Evolutionary conservation across 2,797 vertebrate genomes (phyloP).

Genomic region (Darevskia nairensis): DNA sequence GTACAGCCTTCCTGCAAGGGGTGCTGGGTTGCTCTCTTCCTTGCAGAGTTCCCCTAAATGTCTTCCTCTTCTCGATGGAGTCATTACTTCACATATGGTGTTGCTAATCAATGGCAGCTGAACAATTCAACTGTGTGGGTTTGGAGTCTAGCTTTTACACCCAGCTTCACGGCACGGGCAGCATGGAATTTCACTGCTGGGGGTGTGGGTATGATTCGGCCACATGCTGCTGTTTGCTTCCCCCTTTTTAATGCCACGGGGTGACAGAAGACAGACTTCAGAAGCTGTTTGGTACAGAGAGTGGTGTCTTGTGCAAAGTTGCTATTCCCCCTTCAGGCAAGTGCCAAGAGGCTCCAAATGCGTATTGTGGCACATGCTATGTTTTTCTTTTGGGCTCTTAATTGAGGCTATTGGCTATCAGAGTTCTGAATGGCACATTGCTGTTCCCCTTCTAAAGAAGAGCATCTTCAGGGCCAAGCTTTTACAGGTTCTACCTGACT

Average conservation of each 20-base stretch:
- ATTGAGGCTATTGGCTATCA: neutral
- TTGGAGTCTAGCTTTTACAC: neutral
- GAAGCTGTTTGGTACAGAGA: neutral
- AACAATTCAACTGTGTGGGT: neutral
- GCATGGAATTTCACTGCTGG: neutral
- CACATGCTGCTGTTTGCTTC: neutral
- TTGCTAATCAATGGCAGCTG: neutral
- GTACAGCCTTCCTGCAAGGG: slow-evolving; percentile 51
- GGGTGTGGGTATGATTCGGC: rapidly evolving
- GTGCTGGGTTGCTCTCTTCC: slow-evolving; percentile 47
- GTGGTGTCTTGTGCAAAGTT: neutral
- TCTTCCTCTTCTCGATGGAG: neutral
- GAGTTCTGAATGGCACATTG: neutral
- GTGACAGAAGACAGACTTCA: rapidly evolving
- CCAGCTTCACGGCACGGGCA: neutral
- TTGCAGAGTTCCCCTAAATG: slow-evolving; percentile 47
- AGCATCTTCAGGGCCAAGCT: neutral
- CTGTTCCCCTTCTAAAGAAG: neutral
- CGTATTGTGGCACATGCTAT: neutral
- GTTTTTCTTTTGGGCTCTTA: neutral
- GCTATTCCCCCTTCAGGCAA: neutral
- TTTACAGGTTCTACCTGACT: neutral
- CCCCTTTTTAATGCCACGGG: neutral
- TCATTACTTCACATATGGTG: neutral
- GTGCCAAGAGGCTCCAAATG: rapidly evolving